phyloP scores from a whole-genome alignment of 2,113 vertebrate species.

The Buteo buteo region DNA sequence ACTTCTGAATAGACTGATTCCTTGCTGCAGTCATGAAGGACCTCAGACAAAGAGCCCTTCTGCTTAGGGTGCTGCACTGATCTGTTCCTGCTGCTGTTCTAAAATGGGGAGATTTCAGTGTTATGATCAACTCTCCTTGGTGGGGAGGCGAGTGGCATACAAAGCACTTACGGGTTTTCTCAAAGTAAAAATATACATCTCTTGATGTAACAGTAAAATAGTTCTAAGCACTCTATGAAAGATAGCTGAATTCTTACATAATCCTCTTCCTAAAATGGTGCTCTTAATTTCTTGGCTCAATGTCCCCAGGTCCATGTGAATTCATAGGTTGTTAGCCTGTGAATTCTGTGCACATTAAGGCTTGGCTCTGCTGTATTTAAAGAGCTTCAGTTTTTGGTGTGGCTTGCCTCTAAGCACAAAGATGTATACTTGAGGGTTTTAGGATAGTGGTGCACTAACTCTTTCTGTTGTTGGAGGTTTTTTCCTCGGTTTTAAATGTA shows the following conservation, averaged over 20 bases:
- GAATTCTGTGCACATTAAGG: background rate
- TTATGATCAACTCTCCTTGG: fast-evolving
- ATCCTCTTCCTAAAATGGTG: background rate
- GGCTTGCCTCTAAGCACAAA: background rate
- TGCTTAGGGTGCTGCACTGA: background rate
- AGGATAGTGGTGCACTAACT: background rate
- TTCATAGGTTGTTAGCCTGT: background rate
- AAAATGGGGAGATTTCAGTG: background rate
- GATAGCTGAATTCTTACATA: background rate
- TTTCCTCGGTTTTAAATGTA: background rate
- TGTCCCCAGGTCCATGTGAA: background rate
- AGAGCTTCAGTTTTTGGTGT: background rate
- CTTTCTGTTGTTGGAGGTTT: background rate
- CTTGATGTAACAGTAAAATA: background rate
- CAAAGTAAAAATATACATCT: background rate
- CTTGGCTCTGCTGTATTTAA: background rate
- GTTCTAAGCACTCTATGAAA: background rate
- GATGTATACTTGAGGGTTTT: background rate
- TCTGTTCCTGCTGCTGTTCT: background rate
- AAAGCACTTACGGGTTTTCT: background rate
- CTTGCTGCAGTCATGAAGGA: background rate
- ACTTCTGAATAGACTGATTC: background rate
- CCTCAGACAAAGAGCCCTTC: background rate
- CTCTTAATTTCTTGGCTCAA: background rate
- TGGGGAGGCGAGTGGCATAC: background rate